phyloP scores from a whole-genome alignment of 2,113 vertebrate species.

The Aspiorhynchus laticeps region DNA sequence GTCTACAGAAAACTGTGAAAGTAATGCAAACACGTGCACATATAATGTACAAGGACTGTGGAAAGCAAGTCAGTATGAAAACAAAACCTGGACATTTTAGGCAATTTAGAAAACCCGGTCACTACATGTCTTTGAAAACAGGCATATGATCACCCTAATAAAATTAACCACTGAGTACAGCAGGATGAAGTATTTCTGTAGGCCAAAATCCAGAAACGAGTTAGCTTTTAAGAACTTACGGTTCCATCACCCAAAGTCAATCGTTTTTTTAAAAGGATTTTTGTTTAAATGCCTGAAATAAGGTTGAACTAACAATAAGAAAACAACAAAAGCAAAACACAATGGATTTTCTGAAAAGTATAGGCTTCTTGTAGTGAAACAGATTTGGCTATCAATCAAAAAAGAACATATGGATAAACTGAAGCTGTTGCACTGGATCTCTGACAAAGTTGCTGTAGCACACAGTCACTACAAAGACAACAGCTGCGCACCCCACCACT shows the following conservation, averaged over 20 bases:
- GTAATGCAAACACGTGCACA: not conserved
- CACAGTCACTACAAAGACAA: not conserved
- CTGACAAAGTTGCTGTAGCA: not conserved
- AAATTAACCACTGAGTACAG: too few relatives aligned
- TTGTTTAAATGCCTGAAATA: not conserved
- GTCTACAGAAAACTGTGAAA: not conserved
- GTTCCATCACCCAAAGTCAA: too few relatives aligned
- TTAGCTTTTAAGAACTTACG: too few relatives aligned
- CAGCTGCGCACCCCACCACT: not conserved
- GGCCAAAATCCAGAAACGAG: too few relatives aligned
- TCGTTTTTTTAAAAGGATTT: not conserved
- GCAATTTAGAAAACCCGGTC: too few relatives aligned
- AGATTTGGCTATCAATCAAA: conserved; percentile 1
- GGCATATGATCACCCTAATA: too few relatives aligned
- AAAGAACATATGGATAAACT: conserved; percentile 14
- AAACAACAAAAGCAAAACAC: not conserved
- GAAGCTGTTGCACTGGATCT: not conserved
- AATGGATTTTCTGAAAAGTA: not conserved
- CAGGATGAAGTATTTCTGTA: too few relatives aligned
- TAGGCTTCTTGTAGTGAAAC: not conserved
- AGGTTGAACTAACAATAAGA: not conserved
- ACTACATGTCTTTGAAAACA: too few relatives aligned
- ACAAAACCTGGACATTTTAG: too few relatives aligned
- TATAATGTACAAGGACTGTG: too few relatives aligned
- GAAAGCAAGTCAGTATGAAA: too few relatives aligned